A percentile compares a stretch with the other conserved stretches of the same genome.
These are phyloP conservation scores for Sinopyrophorus schimmeli DNA, from an alignment of 2,888 invertebrate species.

Conservation along the genomic window DNA sequence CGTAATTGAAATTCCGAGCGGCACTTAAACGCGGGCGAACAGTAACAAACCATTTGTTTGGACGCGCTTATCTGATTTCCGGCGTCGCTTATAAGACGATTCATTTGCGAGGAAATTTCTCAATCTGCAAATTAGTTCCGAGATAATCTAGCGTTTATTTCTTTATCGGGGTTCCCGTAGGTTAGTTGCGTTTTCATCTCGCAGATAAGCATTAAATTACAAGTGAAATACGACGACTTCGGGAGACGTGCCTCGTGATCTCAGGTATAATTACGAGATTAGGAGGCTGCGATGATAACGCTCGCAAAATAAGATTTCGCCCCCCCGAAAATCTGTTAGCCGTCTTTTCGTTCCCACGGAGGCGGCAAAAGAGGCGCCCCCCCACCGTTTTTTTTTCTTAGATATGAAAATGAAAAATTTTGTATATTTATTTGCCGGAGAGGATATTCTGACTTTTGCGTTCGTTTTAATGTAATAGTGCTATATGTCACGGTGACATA, in stretches of 20 bases:
- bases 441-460: constrained; percentile 22
- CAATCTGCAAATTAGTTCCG: constrained; percentile 20
- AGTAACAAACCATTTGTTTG: constrained; percentile 2
- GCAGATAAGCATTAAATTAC: constrained; percentile 46
- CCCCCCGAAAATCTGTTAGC: too few relatives aligned
- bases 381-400: too few relatives aligned
- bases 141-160: constrained; percentile 26
- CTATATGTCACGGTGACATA: constrained; percentile 30
- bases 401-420: too few relatives aligned
- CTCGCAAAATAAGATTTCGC: too few relatives aligned
- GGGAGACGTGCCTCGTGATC: constrained; percentile 39
- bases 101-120: constrained; percentile 20
- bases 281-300: constrained; percentile 38
- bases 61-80: constrained; percentile 6
- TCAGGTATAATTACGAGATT: constrained; percentile 45
- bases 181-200: constrained; percentile 19
- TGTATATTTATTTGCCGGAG: constrained; percentile 21
- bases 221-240: constrained; percentile 42
- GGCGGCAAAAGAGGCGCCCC: too few relatives aligned
- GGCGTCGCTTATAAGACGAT: constrained; percentile 5
- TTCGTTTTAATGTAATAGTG: constrained; percentile 31
- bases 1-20: too few relatives aligned
- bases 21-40: too few relatives aligned
- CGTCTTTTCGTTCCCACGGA: too few relatives aligned
- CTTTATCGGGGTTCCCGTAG: constrained; percentile 16